phyloP scores from a whole-genome alignment of 2,888 invertebrate genomes.

The Nymphalis polychloros region DNA sequence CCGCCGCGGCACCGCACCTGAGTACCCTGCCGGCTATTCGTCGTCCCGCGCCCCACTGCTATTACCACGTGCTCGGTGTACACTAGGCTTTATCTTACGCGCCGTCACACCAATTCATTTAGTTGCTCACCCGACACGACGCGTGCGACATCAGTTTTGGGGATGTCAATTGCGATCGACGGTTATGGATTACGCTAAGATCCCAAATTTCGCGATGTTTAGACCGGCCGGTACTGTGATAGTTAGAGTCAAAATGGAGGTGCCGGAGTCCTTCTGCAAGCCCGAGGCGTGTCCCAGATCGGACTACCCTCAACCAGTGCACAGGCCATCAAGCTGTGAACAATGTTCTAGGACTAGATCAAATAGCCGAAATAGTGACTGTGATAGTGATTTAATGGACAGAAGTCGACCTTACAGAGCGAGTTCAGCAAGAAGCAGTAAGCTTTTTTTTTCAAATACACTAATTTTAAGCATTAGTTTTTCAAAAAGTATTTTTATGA shows the following conservation, averaged over 20 bases:
- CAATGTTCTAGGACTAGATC: constrained; percentile 72
- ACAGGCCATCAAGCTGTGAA: constrained; percentile 65
- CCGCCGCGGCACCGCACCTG: constrained; percentile 48
- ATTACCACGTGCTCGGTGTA: constrained; percentile 59
- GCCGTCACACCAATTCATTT: constrained; percentile 72
- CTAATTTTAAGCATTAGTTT: not conserved
- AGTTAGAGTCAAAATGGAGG: constrained; percentile 68
- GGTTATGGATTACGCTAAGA: constrained; percentile 70
- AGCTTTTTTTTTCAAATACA: constrained; percentile 47
- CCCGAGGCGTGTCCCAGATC: constrained; percentile 47
- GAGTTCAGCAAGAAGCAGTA: constrained; percentile 72
- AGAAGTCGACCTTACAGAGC: constrained; percentile 66
- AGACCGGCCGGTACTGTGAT: constrained; percentile 70
- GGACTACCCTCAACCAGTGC: constrained; percentile 47
- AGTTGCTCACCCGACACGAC: constrained; percentile 75
- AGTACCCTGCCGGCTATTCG: constrained; percentile 62
- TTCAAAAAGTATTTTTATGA: no score
- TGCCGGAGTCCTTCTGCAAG: constrained; percentile 49
- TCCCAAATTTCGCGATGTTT: constrained; percentile 67
- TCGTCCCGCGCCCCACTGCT: constrained; percentile 59
- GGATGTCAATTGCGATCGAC: constrained; percentile 66
- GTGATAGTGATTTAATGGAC: constrained; percentile 74
- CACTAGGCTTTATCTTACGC: constrained; percentile 72
- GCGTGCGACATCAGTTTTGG: constrained; percentile 74
- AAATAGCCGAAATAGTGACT: constrained; percentile 73